phyloP scores from a whole-genome alignment of 2,113 vertebrate species.

The Acinonyx jubatus region DNA sequence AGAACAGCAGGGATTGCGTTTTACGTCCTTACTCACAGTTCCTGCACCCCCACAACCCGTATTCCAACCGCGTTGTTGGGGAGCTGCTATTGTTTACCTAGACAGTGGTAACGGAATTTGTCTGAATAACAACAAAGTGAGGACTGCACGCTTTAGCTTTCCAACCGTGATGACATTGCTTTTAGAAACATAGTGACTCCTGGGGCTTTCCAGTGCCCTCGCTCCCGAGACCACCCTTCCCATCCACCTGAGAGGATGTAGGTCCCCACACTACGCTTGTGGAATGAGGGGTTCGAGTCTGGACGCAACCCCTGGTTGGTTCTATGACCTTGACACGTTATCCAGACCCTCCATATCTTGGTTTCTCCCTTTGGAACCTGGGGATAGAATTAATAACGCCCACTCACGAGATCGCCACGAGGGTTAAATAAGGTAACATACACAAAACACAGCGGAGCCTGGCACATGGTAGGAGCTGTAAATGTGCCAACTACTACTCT shows the following conservation, averaged over 20 bases:
- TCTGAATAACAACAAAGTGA: rapidly evolving
- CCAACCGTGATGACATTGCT: rapidly evolving
- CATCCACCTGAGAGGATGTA: rapidly evolving
- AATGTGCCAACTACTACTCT: neutral
- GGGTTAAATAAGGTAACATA: neutral
- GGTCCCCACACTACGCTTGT: rapidly evolving
- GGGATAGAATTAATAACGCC: neutral
- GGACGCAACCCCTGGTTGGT: neutral
- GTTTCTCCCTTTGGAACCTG: neutral
- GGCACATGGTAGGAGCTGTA: rapidly evolving
- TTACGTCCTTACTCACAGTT: rapidly evolving
- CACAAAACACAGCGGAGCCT: rapidly evolving
- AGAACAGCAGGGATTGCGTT: neutral
- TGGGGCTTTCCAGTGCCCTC: rapidly evolving
- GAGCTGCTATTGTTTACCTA: neutral
- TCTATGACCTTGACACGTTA: neutral
- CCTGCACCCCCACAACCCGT: rapidly evolving
- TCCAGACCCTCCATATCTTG: neutral
- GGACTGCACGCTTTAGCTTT: rapidly evolving
- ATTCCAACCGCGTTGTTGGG: rapidly evolving
- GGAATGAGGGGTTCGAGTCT: no score
- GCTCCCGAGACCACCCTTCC: neutral
- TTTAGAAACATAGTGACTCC: rapidly evolving
- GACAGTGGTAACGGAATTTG: neutral
- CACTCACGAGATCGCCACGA: neutral